Base-by-base conservation (phyloP, 2,797 vertebrate genomes). In the Carapus acus region DNA sequence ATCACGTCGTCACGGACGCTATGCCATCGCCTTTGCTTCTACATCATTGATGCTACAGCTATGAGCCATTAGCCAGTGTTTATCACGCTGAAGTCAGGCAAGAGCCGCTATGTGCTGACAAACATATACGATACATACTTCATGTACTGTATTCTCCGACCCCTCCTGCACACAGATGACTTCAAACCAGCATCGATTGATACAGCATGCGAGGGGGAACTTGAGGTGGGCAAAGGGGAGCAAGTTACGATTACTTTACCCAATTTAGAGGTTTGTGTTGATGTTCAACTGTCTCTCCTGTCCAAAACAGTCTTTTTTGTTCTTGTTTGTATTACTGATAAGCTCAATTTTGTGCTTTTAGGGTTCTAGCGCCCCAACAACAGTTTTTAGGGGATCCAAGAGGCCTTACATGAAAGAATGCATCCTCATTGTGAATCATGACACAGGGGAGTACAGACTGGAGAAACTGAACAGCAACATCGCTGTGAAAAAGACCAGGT, bases 181-280 rank as follows among this genome's bases (percentile, higher is more conserved):
- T 99, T 99, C 78, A 99, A 99, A 74, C 96, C 95, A 69, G 96
- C 96, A 15, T 98, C 96, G 47, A 97, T 98, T 71, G 94, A 99
- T 66, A 96, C 92, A 15, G 76, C 93, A 22, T 95, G 92, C 83
- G 93, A 97, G 87, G 96, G 95, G 24, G 89, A 96, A 27, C 92
- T 99, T 55, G 93, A 98, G 80, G 94, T 98, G 31, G 94, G 95
- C 58, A 95, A 95, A 87, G 94, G 94, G 72, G 95, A 99, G 78
- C 91, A 98, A 83, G 96, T 99, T 80, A 97, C 93, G 11, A 95
- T 99, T 78, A 98, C 95, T 0, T 79, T 99, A 69, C 96, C 95
- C 52, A 98, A 99, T 74, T 88, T 96, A 76, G 93, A 98, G 91
- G 95, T 96, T 66, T 77, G 87, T 42, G 6, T 41, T 39, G 19